A percentile compares a stretch with the other conserved stretches of the same genome.
phyloP scores from a whole-genome alignment of 2,113 vertebrate species.

The Polypterus senegalus region DNA sequence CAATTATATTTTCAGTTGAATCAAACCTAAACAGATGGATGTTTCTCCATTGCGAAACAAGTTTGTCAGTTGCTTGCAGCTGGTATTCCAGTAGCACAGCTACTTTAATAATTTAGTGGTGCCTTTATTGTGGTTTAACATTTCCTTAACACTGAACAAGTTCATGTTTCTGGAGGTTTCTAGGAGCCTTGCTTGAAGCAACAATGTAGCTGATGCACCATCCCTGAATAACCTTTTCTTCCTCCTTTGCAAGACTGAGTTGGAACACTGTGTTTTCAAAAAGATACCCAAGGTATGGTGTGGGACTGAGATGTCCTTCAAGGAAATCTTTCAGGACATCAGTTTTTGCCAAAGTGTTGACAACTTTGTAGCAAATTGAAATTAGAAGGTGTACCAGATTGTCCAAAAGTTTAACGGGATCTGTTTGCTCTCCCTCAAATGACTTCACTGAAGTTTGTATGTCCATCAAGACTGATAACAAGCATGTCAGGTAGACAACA shows the following conservation, averaged over 20 bases:
- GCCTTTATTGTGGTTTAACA: too few species aligned
- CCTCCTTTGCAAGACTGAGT: neutral
- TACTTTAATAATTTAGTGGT: too few species aligned
- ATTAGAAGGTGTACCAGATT: constrained; percentile 7
- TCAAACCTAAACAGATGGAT: too few species aligned
- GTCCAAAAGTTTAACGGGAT: constrained; percentile 6
- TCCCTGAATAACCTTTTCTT: too few species aligned
- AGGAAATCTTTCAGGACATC: constrained; percentile 3
- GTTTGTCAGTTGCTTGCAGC: too few species aligned
- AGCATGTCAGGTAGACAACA: constrained; percentile 9
- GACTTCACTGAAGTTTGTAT: constrained; percentile 4
- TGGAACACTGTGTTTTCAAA: neutral
- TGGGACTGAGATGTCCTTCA: constrained; percentile 6
- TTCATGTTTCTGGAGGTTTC: too few species aligned
- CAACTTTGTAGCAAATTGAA: constrained; percentile 7
- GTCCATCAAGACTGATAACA: constrained; percentile 1
- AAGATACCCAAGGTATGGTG: constrained; percentile 9
- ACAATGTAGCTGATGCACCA: too few species aligned
- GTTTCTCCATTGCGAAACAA: too few species aligned
- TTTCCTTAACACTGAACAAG: too few species aligned
- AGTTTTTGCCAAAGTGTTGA: constrained; percentile 5
- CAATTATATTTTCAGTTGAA: too few species aligned
- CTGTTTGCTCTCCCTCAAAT: constrained; percentile 8
- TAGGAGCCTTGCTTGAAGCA: too few species aligned
- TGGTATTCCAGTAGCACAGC: too few species aligned